These are phyloP conservation scores for Bombyx mandarina DNA, from an alignment of 1,140 invertebrate genomes.

Conservation along the genomic window DNA sequence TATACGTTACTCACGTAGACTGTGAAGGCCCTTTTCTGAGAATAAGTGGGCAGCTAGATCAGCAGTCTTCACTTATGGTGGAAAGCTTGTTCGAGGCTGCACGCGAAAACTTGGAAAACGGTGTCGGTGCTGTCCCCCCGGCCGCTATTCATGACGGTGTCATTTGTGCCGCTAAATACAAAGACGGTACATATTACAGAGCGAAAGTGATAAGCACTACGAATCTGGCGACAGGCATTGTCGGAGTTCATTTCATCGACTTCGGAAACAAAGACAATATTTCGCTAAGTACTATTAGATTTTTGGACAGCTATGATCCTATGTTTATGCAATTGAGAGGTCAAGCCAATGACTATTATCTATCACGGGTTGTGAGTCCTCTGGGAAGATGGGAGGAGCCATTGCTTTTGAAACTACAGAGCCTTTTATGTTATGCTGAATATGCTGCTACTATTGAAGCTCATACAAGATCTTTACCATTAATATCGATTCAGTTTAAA, in stretches of 20 bases:
- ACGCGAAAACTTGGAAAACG: conserved; percentile 64
- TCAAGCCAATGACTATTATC: conserved; percentile 72
- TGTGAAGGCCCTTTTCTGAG: conserved; percentile 75
- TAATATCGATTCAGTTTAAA: conserved; percentile 61
- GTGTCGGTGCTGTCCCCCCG: conserved; percentile 39
- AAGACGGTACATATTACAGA: conserved; percentile 75
- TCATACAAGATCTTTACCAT: conserved; percentile 39
- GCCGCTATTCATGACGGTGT: conserved; percentile 60
- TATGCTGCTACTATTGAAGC: conserved; percentile 54
- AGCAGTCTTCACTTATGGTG: conserved; percentile 68
- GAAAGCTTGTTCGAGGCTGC: conserved; percentile 69
- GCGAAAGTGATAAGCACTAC: conserved; percentile 70
- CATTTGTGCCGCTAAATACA: conserved; percentile 76
- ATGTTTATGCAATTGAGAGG: conserved; percentile 67
- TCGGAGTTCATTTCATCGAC: conserved; percentile 78
- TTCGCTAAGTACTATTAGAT: conserved; percentile 68
- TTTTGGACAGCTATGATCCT: conserved; percentile 67
- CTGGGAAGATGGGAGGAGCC: conserved; percentile 65
- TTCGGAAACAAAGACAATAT: conserved; percentile 78
- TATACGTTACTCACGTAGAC: conserved; percentile 77
- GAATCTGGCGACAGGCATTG: conserved; percentile 55
- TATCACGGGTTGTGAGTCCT: conserved; percentile 68
- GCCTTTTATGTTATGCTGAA: conserved; percentile 66
- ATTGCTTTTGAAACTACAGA: conserved; percentile 63
- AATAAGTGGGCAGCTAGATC: conserved; percentile 77